Evolutionary conservation across 2,797 vertebrate species (phyloP).

Genomic region (Lophotriccus pileatus): DNA sequence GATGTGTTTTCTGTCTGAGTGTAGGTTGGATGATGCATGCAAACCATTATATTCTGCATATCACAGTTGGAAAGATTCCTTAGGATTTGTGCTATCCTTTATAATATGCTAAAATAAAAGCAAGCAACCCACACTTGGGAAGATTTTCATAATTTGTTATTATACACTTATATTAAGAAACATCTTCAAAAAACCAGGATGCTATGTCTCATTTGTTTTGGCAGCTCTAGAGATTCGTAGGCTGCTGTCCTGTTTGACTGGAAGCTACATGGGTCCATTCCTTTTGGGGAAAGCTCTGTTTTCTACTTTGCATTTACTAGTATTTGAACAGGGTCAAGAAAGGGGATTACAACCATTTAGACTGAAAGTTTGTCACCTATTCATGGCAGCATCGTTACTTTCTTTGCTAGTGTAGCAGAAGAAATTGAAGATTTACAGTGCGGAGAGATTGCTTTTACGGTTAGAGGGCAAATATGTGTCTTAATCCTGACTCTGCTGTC

Average conservation of each 20-base stretch:
- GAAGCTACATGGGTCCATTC: not conserved
- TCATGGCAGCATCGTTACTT: not conserved
- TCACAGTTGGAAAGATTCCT: not conserved
- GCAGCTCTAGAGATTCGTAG: not conserved
- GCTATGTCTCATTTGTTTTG: not conserved
- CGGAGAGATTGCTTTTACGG: not conserved
- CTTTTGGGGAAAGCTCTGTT: not conserved
- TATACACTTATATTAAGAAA: not conserved
- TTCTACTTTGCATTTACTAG: not conserved
- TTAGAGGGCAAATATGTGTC: slow-evolving; percentile 4
- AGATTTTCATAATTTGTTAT: not conserved
- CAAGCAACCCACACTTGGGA: not conserved
- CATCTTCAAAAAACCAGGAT: not conserved
- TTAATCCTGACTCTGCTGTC: not conserved
- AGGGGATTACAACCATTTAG: not conserved
- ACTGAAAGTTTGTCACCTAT: not conserved
- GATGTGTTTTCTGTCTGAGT: not conserved
- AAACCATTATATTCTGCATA: not conserved
- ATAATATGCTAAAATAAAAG: not conserved
- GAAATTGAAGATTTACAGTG: not conserved
- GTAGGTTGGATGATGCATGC: not conserved
- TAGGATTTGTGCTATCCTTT: not conserved
- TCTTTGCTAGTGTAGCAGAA: not conserved
- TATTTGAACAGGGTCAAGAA: not conserved
- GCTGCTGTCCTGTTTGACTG: not conserved